A percentile compares a stretch with the other conserved stretches of the same genome.
These are phyloP conservation scores for Colistium nudipinnis DNA, from an alignment of 2,113 vertebrate species.

Conservation along the genomic window DNA sequence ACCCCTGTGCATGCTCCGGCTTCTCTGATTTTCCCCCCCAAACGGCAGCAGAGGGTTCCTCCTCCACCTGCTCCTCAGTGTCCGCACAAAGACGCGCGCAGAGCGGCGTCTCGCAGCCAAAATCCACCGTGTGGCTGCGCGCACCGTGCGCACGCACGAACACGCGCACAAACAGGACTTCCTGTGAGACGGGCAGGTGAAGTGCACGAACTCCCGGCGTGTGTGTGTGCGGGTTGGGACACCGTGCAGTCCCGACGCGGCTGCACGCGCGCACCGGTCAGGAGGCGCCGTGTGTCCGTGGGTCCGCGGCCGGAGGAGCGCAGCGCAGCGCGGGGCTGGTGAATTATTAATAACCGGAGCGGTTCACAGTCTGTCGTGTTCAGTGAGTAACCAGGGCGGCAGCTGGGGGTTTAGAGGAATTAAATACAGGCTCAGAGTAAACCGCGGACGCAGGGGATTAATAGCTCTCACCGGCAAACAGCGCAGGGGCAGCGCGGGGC, in stretches of 20 bases:
- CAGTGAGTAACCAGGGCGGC: constrained; percentile 82
- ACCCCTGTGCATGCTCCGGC: constrained; percentile 50
- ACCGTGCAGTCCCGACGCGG: constrained; percentile 28
- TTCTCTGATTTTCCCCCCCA: constrained; percentile 46
- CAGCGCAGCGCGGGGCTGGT: constrained; percentile 67
- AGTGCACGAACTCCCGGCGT: no score
- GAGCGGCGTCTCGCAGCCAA: constrained; percentile 4
- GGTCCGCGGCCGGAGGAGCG: constrained; percentile 74
- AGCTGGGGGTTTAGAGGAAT: constrained; percentile 86
- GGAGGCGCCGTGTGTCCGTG: constrained; percentile 66
- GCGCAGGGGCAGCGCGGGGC: constrained; percentile 69
- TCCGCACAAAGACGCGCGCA: constrained; percentile 46
- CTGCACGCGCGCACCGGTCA: constrained; percentile 35
- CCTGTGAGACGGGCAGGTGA: no score
- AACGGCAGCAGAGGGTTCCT: not conserved
- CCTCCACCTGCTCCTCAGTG: constrained; percentile 61
- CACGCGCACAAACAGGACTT: no score
- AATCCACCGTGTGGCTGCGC: no score
- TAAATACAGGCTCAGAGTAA: constrained; percentile 85
- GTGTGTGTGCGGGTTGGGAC: no score
- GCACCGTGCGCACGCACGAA: no score
- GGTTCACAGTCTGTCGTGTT: constrained; percentile 82
- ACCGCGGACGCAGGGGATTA: constrained; percentile 84
- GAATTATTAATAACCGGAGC: constrained; percentile 86
- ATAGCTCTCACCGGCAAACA: constrained; percentile 79